Conservation (phyloP, 2,113 vertebrate species). For the Sinocyclocheilus maitianheensis region DNA sequence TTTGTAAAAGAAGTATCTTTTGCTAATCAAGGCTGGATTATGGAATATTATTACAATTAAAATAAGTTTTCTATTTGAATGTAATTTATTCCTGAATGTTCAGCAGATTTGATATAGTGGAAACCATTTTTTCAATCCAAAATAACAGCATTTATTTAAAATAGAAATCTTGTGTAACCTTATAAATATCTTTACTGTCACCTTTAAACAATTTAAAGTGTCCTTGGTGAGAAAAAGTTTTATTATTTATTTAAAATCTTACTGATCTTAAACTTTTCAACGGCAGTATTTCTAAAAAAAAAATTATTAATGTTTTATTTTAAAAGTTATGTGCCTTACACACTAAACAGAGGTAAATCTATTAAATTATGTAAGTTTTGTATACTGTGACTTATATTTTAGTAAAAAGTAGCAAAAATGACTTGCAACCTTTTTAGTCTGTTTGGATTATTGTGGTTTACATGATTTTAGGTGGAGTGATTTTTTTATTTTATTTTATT, state of each 20-base stretch:
- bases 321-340: not conserved
- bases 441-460: too few species aligned
- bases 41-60: too few species aligned
- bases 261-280: not conserved
- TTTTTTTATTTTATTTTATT: too few species aligned
- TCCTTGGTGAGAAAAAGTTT: not conserved
- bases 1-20: not conserved
- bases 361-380: not conserved
- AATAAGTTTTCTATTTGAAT: not conserved
- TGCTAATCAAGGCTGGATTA: not conserved
- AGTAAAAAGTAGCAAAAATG: not conserved
- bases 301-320: not conserved
- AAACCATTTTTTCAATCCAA: too few species aligned
- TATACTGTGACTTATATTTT: not conserved
- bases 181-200: too few species aligned
- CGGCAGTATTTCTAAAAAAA: not conserved
- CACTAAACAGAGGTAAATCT: not conserved
- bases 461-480: too few species aligned
- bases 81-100: not conserved
- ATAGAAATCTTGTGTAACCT: too few species aligned
- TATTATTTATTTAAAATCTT: not conserved
- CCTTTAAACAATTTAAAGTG: too few species aligned
- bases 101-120: not conserved
- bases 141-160: too few species aligned
- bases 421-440: too few species aligned